These are phyloP conservation scores for Poecile atricapillus DNA, from an alignment of 2,113 vertebrate species.

Conservation along the genomic window DNA sequence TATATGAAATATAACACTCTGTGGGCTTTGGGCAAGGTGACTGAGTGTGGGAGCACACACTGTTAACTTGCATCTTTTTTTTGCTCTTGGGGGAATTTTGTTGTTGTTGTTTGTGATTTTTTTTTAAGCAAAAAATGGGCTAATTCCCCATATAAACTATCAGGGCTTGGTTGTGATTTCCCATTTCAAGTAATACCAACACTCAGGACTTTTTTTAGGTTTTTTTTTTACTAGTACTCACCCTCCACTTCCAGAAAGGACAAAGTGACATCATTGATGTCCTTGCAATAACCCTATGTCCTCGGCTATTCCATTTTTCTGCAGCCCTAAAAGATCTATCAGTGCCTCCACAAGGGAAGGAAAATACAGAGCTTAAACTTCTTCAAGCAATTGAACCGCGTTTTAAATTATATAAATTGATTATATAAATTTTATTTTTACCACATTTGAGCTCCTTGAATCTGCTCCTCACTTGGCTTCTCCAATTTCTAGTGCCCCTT, in stretches of 20 bases:
- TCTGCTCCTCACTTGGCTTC: neutral
- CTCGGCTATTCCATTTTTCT: neutral
- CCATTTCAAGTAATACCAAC: neutral
- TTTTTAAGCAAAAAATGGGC: neutral
- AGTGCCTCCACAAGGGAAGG: neutral
- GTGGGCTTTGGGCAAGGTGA: fast-evolving
- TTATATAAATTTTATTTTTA: too few relatives aligned
- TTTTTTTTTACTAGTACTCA: neutral
- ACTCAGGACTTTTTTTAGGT: neutral
- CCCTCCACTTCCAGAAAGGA: neutral
- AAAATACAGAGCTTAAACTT: neutral
- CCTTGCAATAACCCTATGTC: neutral
- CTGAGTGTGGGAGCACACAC: fast-evolving
- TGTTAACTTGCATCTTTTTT: neutral
- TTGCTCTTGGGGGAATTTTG: neutral
- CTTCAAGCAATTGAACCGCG: neutral
- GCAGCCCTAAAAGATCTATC: neutral
- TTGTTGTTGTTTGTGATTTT: neutral
- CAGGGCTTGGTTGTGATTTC: neutral
- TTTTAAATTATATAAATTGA: neutral
- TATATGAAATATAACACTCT: fast-evolving
- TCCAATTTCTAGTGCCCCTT: neutral
- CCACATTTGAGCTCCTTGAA: neutral
- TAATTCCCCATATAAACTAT: neutral
- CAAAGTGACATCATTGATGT: neutral